Base-by-base conservation (phyloP, 1,140 invertebrate species). In the Capitella teleta region DNA sequence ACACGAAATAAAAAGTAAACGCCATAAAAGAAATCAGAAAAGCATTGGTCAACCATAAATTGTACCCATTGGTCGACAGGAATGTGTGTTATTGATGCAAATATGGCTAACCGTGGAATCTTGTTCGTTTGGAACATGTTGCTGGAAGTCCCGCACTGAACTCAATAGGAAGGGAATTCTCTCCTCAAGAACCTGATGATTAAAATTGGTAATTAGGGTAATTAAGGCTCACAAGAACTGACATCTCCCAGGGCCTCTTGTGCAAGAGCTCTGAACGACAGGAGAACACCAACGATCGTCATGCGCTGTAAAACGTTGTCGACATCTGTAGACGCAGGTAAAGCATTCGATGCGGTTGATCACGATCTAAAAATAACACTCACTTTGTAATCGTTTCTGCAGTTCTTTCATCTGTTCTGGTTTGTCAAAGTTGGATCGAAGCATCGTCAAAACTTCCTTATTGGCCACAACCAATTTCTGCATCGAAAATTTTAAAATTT, bases 321-420 rank as follows among this genome's bases (percentile, higher is more conserved):
- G 1, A 92, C 89, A 66, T 88, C 79, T 79, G 36, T 37, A 21
- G 16, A 21, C 21, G 36, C 21, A 21, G 16, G 36, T 37, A 6
- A 21, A 18, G 36, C 21, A 2, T 37, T n/a, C 21, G 2, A n/a
- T 6, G 38, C 25, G 38, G 10, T 19, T 40, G 10, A 21, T 19
- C 25, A 36, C 14, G 21, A 28, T 50, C 28, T 12, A 32, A 55
- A 43, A 28, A 5, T 42, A 30, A 19, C 26, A 65, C 66, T 72
- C 64, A 76, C 73, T 74, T 60, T 71, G 84, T 24, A 97, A 69
- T 60, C 83, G 84, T 66, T 88, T 91, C 55, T 90, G 90, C 49
- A 97, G 83, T 57, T 98, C 94, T 65, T 90, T 92, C 93, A 99
- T 98, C n/a, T 89, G 82, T 61, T 98, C 94, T 16, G 83, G 83